Base-by-base conservation (phyloP, 2,888 invertebrate species). In the Eupeodes latifasciatus region DNA sequence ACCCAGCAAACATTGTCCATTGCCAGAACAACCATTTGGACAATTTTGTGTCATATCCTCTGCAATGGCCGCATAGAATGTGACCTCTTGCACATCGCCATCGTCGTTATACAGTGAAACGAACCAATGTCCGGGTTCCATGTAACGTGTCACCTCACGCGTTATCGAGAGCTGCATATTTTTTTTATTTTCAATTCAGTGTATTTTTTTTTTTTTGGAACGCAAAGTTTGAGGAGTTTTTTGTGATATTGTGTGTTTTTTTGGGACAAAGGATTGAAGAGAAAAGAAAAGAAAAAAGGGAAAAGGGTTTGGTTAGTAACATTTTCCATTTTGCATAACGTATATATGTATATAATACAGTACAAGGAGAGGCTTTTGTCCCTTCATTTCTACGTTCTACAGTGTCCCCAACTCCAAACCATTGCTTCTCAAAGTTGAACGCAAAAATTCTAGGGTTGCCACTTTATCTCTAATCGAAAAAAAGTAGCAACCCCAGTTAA, bases 81-180 rank as follows among this genome's bases (percentile, higher is more conserved):
- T 96, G 77, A 98, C 96, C 94, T 98, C 97, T 93, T 97, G 97
- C 12, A 97, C 96, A 93, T 98, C 97, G 47, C 98, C 97, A 91
- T 98, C 98, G 93, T 99, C 99, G 93, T 99, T 99, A 94, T 99
- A 98, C 11, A 99, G 94, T 16, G 98, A 98, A 69, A 99, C 94
- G 93, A 98, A 99, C 99, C 99, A 99, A 91, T 98, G 97, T 6
- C 99, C 99, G 92, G 97, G 97, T 92, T 98, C 98, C 96, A 99
- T 96, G 93, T 98, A 98, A 92, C 98, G 97, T 4, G 98, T 97
- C 77, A 98, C 97, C 94, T 98, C 98, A 93, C 97, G 97, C 93
- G 97, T 97, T 90, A 98, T 97, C 40, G 96, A 96, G 55, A 97
- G 96, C 91, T 93, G 91, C 87, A 47, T 57, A 59, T 64, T 85